phyloP scores from a whole-genome alignment of 2,113 vertebrate species.

The Callaeas wilsoni region DNA sequence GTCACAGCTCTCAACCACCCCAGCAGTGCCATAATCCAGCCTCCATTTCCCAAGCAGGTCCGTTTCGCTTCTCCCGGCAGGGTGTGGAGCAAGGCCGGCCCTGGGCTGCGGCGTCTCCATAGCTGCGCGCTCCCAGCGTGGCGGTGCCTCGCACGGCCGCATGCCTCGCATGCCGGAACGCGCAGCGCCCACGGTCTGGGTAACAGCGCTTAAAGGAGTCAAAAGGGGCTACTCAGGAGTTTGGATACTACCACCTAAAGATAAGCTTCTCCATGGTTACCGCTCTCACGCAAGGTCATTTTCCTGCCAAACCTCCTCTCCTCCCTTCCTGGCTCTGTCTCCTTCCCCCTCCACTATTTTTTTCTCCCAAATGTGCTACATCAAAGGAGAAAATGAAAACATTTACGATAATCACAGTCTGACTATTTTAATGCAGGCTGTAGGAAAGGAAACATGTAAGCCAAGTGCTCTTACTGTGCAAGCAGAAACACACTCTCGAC shows the following conservation, averaged over 20 bases:
- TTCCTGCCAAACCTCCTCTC: constrained; percentile 28
- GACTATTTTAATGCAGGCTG: constrained; percentile 45
- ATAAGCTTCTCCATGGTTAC: constrained; percentile 61
- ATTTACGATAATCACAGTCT: constrained; percentile 57
- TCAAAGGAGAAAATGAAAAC: constrained; percentile 64
- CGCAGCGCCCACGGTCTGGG: not conserved
- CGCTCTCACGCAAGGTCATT: not conserved
- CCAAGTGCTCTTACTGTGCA: constrained; percentile 48
- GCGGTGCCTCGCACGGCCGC: not conserved
- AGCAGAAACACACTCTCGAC: constrained; percentile 1
- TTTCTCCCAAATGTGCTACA: not conserved
- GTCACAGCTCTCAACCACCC: not conserved
- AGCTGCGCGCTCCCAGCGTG: not conserved
- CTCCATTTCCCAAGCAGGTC: not conserved
- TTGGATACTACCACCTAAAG: constrained; percentile 37
- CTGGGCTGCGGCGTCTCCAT: not conserved
- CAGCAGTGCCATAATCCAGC: not conserved
- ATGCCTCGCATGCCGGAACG: constrained; percentile 2
- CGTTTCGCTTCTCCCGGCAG: not conserved
- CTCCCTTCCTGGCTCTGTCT: not conserved
- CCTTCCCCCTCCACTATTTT: not conserved
- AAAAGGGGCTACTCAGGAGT: not conserved
- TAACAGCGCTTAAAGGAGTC: not conserved
- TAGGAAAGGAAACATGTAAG: constrained; percentile 40
- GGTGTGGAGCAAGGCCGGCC: not conserved